A percentile compares a stretch with the other conserved stretches of the same genome.
phyloP scores from a whole-genome alignment of 64 coral and sea anemone genomes.

The Dendronephthya gigantea region DNA sequence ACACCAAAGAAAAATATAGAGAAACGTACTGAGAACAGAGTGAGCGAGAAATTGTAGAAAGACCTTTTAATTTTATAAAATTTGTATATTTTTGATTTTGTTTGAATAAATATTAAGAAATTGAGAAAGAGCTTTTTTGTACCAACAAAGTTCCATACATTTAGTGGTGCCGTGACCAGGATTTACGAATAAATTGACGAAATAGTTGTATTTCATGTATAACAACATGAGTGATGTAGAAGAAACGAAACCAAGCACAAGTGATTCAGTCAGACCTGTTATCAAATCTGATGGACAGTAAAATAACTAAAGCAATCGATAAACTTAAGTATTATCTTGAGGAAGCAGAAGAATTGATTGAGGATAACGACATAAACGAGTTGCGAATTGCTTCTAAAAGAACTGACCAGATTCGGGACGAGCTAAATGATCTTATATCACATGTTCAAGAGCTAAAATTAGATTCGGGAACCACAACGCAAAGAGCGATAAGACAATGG shows the following conservation, averaged over 20 bases:
- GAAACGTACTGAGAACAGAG: too few species aligned
- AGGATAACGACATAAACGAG: background rate
- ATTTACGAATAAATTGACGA: background rate
- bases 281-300: background rate
- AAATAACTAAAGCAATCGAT: background rate
- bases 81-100: too few species aligned
- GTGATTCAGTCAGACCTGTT: background rate
- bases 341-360: background rate
- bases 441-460: background rate
- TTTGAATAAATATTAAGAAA: too few species aligned
- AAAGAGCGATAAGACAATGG: constrained; percentile 3
- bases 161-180: constrained; percentile 15
- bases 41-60: too few species aligned
- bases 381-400: background rate
- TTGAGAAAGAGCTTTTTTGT: too few species aligned
- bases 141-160: background rate
- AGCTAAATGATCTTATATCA: background rate
- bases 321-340: background rate
- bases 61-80: too few species aligned
- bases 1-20: too few species aligned
- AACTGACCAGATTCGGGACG: background rate
- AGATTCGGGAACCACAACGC: background rate
- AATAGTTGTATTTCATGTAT: background rate
- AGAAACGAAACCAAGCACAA: background rate
- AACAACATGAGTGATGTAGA: background rate